Evolutionary conservation across 2,888 invertebrate genomes (phyloP).

Genomic region (Nomada ruficornis): DNA sequence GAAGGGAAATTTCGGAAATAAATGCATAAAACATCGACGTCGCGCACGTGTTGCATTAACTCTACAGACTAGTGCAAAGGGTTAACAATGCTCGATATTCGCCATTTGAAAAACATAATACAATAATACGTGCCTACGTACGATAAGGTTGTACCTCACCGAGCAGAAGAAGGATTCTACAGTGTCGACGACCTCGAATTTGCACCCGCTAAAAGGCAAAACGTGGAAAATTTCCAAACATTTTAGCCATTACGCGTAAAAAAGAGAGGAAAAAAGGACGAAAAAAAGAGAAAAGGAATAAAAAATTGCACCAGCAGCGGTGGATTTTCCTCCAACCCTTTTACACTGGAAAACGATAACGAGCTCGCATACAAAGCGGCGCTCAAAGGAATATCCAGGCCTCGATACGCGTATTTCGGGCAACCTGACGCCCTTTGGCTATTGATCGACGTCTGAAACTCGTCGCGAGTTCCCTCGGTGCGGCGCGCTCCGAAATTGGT

Average conservation of each 20-base stretch:
- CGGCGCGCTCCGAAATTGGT: conserved; percentile 47
- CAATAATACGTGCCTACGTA: too few species aligned
- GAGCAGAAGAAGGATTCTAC: neutral
- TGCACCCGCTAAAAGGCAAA: neutral
- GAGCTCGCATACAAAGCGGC: neutral
- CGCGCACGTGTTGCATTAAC: too few species aligned
- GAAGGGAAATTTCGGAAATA: too few species aligned
- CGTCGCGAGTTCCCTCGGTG: conserved; percentile 35
- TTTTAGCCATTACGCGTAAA: neutral
- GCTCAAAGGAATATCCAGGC: conserved; percentile 47
- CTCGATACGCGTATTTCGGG: conserved; percentile 55
- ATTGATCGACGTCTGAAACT: conserved; percentile 62
- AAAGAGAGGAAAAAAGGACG: neutral
- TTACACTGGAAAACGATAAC: neutral
- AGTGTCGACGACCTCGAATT: neutral
- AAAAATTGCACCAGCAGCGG: neutral
- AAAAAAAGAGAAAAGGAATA: too few species aligned
- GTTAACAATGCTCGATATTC: too few species aligned
- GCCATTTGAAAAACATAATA: too few species aligned
- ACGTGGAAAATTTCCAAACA: neutral
- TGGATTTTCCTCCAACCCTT: neutral
- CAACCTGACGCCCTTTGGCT: conserved; percentile 67
- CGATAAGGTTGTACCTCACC: neutral
- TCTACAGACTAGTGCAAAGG: too few species aligned
- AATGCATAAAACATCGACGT: too few species aligned